Evolutionary conservation across 35 echinoderm and acorn worm genomes (phyloP).

Genomic region (Acanthaster planci): DNA sequence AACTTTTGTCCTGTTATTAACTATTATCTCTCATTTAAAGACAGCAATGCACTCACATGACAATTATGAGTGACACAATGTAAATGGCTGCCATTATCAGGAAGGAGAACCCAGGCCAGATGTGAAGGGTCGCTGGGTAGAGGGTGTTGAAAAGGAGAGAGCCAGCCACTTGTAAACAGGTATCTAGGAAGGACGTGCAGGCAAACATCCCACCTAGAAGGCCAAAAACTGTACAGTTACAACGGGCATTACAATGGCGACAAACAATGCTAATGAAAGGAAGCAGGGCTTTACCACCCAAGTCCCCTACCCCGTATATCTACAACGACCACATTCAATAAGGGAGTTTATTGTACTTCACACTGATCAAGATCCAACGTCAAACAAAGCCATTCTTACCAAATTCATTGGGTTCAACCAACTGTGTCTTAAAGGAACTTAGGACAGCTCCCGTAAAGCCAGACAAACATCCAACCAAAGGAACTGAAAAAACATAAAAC

Average conservation of each 20-base stretch:
- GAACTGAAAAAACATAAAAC: slow-evolving; percentile 43
- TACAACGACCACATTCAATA: background rate
- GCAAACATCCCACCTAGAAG: slow-evolving; percentile 79
- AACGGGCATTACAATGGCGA: no score
- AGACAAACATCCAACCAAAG: slow-evolving; percentile 56
- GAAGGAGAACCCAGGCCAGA: slow-evolving; percentile 77
- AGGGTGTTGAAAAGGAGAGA: slow-evolving; percentile 74
- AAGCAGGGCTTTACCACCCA: no score
- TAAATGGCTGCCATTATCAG: slow-evolving; percentile 56
- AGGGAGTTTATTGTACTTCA: background rate
- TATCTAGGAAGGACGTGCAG: slow-evolving; percentile 51
- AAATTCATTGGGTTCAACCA: slow-evolving; percentile 75
- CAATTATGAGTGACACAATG: slow-evolving; percentile 33
- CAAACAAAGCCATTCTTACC: slow-evolving; percentile 44
- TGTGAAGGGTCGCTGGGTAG: slow-evolving; percentile 56
- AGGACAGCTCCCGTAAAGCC: slow-evolving; percentile 55
- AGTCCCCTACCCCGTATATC: no score
- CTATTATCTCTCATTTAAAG: background rate
- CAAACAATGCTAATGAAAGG: no score
- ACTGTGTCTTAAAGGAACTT: slow-evolving; percentile 50
- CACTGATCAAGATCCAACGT: background rate
- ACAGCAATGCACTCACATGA: slow-evolving; percentile 46
- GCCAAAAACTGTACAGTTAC: no score
- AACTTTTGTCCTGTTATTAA: background rate
- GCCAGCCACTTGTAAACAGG: slow-evolving; percentile 30